Base-by-base conservation (phyloP, 2,113 vertebrate genomes). In the Boleophthalmus pectinirostris region DNA sequence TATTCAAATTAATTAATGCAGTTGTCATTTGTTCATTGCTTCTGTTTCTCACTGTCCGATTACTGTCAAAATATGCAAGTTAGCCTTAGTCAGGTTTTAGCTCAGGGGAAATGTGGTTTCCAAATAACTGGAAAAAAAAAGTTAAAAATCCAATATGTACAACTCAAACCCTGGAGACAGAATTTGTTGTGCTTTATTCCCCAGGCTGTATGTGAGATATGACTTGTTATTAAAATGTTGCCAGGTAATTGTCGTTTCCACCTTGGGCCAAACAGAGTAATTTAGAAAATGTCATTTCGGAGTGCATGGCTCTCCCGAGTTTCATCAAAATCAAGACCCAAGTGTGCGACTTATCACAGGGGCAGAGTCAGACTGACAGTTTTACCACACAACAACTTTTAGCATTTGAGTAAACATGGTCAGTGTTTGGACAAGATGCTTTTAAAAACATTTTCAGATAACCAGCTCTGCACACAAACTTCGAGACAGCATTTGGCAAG, bases 211-310 rank as follows among this genome's bases (percentile, higher is more conserved):
- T 74, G 70, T 87, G 85, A 86, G 71, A 83, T 86, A 87, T 87
- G 80, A 81, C 75, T 83, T 77, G 84, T 89, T 90, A 89, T 90
- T 89, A 87, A 89, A 89, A 87, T 87, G 86, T 90, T 89, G 80
- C 75, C 71, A 85, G 83, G 87, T 90, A 87, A 87, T 85, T 90
- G 85, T 84, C 74, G 71, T 75, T 68, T 73, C 78, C 72, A 86
- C 83, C 84, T 79, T 82, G 83, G 82, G 87, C 85, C 81, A 85
- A 88, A 88, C 74, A 80, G 69, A 83, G 83, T 88, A 69, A 88
- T 87, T 87, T 88, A 75, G 69, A 82, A 90, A 86, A 86, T 83
- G 85, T 76, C 86, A 88, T 65, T 75, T 56, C 8, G 3, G 54
- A n/a, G 46, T 78, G 68, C 80, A 86, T 15, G 43, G 72, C 75